phyloP scores from a whole-genome alignment of 1,140 invertebrate species.

The Tetramorium simillimum region DNA sequence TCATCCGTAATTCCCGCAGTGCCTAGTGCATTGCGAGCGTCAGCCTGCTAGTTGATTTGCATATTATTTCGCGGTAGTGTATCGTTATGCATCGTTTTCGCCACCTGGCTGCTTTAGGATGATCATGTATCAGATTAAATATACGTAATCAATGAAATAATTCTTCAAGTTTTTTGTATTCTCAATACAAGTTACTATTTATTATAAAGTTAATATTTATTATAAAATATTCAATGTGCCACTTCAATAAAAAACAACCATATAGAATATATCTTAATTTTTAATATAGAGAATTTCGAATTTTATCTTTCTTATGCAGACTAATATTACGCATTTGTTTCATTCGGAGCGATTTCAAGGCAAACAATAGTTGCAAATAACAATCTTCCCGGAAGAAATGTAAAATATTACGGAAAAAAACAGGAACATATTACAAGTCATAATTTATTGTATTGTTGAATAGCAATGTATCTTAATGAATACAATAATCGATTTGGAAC shows the following conservation, averaged over 20 bases:
- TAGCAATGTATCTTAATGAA: not conserved
- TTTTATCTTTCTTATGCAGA: not conserved
- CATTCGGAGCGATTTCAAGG: not conserved
- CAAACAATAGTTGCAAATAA: not conserved
- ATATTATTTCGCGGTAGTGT: slow-evolving; percentile 75
- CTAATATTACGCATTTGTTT: not conserved
- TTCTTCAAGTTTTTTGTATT: not conserved
- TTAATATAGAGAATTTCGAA: not conserved
- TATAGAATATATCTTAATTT: too few species aligned
- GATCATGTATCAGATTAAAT: slow-evolving; percentile 45
- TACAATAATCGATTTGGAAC: not conserved
- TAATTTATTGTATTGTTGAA: not conserved
- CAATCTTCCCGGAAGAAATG: not conserved
- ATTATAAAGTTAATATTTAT: not conserved
- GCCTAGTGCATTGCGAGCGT: slow-evolving; percentile 61
- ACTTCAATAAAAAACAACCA: too few species aligned
- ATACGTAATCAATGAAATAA: not conserved
- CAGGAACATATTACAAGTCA: not conserved
- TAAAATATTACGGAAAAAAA: not conserved
- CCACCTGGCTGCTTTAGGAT: slow-evolving; percentile 48
- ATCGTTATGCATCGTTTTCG: slow-evolving; percentile 59
- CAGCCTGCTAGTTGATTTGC: slow-evolving; percentile 77
- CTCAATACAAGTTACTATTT: not conserved
- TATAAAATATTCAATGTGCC: not conserved
- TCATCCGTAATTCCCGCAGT: slow-evolving; percentile 81